Percentiles rank a stretch among this genome's conserved stretches.
These are phyloP conservation scores for Azorinus chamasolen DNA, from an alignment of 2,888 invertebrate genomes.

Conservation along the genomic window DNA sequence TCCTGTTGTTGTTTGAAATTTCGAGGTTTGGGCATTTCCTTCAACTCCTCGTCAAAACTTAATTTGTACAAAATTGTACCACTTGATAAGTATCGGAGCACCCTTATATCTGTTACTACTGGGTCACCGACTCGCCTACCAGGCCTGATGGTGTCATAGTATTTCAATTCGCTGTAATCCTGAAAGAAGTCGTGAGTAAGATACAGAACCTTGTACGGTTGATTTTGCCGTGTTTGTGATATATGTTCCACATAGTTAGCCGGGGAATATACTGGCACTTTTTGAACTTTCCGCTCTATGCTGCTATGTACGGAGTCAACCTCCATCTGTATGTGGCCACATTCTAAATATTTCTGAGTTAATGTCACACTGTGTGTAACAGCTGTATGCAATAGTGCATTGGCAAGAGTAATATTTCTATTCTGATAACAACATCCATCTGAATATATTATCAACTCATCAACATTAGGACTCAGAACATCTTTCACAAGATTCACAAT, in stretches of 20 bases:
- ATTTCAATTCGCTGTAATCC: conserved; percentile 20
- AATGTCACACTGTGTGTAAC: neutral
- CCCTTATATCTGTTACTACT: too few species aligned
- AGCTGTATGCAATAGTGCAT: too few species aligned
- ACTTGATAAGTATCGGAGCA: neutral
- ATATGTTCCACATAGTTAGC: too few species aligned
- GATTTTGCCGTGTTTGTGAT: too few species aligned
- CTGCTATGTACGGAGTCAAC: conserved; percentile 56
- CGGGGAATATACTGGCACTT: too few species aligned
- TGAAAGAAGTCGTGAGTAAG: conserved; percentile 34
- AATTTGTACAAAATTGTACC: conserved; percentile 9
- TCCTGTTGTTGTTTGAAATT: neutral
- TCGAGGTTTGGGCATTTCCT: conserved; percentile 8
- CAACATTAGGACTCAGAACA: conserved; percentile 3
- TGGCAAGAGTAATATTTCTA: conserved; percentile 38
- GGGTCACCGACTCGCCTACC: conserved; percentile 29
- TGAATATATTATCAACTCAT: conserved; percentile 48
- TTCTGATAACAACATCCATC: conserved; percentile 62
- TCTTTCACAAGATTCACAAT: too few species aligned
- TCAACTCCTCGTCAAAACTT: neutral
- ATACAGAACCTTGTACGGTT: conserved; percentile 30
- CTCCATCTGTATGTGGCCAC: conserved; percentile 56
- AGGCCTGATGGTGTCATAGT: too few species aligned
- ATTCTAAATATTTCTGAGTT: conserved; percentile 39
- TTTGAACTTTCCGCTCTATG: too few species aligned